Base-by-base conservation (phyloP, 1,140 invertebrate genomes). In the Drosophila obscura region DNA sequence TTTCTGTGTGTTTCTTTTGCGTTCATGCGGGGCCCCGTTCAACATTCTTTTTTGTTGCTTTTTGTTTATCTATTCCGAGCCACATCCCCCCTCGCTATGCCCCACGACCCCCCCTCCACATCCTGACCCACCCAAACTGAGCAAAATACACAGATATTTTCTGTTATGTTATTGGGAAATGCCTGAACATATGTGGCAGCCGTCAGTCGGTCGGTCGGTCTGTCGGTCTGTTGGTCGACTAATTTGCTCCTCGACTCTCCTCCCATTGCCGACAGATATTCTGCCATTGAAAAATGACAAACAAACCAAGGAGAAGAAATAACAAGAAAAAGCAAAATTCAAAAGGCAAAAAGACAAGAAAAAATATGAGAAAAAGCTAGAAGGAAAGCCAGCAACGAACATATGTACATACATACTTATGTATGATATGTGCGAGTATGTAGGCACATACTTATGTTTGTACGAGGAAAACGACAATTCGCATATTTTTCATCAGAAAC, bases 251-350 rank as follows among this genome's bases (percentile, higher is more conserved):
- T 26, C 44, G 24, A 13, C 24, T 26, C 49, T 9, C n/a, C 11
- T 13, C 24, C 15, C 9, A 48, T 8, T 4, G 13, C n/a, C 16
- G 13, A 11, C 7, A 4, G 39, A 4, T 46, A 19, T 41, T 69
- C 58, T 71, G 67, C 67, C 67, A 71, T 71, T 71, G 67, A 71
- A 71, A 71, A 71, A 71, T 71, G 67, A 71, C 67, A 71, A 71
- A 71, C 65, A 71, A 71, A 71, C 67, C 19, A 19, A 69, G 52
- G 50, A 43, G 19, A 11, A 24, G 16, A 19, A 35, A 26, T 24
- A 39, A 51, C 39, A 52, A 16, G 15, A 19, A 26, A n/a, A 1
- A 43, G 19, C 8, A 43, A 8, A 45, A 39, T 39, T 11, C 35
- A 39, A 48, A 68, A 11, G 4, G 43, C 15, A 5, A 13, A 26